phyloP scores from a whole-genome alignment of 2,888 invertebrate species.

The Artemia sinica region DNA sequence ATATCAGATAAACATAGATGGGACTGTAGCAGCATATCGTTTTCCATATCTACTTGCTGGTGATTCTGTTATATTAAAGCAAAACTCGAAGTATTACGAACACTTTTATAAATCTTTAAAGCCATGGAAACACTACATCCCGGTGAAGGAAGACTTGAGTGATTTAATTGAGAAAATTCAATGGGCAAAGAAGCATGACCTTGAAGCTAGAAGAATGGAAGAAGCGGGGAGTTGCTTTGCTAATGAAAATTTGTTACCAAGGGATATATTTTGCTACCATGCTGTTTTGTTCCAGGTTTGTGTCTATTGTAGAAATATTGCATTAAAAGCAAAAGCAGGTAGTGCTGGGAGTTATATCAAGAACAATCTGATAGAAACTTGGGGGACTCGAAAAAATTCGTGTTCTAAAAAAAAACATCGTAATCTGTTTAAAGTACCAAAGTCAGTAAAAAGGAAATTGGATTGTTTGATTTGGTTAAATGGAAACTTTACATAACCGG shows the following conservation, averaged over 20 bases:
- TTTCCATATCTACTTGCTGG: constrained; percentile 78
- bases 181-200: constrained; percentile 59
- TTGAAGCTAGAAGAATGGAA: constrained; percentile 46
- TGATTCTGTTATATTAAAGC: constrained; percentile 72
- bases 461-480: no score
- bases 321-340: neutral
- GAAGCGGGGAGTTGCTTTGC: constrained; percentile 50
- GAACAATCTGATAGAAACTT: neutral
- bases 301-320: constrained; percentile 19
- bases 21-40: constrained; percentile 88
- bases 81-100: constrained; percentile 83
- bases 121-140: constrained; percentile 64
- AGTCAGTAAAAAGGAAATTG: no score
- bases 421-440: neutral
- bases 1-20: constrained; percentile 84
- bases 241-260: constrained; percentile 57
- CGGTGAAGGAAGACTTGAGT: constrained; percentile 57
- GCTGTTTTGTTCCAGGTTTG: constrained; percentile 46
- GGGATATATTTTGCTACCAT: constrained; percentile 74
- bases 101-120: constrained; percentile 65
- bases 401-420: constrained; percentile 13
- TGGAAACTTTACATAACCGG: no score
- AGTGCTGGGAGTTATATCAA: neutral
- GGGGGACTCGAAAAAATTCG: neutral
- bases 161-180: constrained; percentile 57